Conservation (phyloP, 2,113 vertebrate species). For the Tylochromis polylepis region DNA sequence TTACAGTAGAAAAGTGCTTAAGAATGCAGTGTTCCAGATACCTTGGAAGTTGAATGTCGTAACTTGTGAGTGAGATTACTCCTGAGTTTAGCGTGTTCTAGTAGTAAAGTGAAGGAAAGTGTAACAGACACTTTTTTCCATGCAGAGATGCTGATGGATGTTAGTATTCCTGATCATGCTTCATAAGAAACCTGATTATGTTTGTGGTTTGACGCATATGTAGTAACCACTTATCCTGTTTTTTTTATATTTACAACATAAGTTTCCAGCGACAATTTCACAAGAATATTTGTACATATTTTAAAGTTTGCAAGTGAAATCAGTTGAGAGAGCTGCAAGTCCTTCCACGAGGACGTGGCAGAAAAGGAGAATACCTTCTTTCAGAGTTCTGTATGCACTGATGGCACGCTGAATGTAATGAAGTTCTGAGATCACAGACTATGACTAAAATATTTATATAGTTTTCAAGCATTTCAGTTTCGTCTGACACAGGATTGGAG, state of each 20-base stretch:
- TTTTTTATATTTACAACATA: background rate
- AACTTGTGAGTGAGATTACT: background rate
- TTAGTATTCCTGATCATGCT: background rate
- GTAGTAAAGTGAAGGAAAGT: background rate
- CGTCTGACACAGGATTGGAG: background rate
- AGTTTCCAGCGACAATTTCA: accelerated
- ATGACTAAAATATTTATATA: accelerated
- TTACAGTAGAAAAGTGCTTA: too few relatives aligned
- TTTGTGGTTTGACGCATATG: background rate
- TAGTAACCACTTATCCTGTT: background rate
- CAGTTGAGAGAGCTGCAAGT: too few relatives aligned
- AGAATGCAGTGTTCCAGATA: too few relatives aligned
- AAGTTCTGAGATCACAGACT: background rate
- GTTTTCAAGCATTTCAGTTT: background rate
- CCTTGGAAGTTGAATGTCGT: too few relatives aligned
- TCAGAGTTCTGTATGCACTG: background rate
- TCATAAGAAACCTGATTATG: background rate
- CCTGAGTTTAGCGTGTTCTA: too few relatives aligned
- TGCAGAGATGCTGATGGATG: background rate
- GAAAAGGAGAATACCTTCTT: accelerated
- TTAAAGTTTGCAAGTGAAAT: background rate
- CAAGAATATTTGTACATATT: background rate
- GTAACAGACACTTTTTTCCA: background rate
- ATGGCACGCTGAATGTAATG: too few relatives aligned
- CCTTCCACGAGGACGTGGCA: too few relatives aligned